Conservation (phyloP, 2,113 vertebrate genomes). For the Tiliqua scincoides region DNA sequence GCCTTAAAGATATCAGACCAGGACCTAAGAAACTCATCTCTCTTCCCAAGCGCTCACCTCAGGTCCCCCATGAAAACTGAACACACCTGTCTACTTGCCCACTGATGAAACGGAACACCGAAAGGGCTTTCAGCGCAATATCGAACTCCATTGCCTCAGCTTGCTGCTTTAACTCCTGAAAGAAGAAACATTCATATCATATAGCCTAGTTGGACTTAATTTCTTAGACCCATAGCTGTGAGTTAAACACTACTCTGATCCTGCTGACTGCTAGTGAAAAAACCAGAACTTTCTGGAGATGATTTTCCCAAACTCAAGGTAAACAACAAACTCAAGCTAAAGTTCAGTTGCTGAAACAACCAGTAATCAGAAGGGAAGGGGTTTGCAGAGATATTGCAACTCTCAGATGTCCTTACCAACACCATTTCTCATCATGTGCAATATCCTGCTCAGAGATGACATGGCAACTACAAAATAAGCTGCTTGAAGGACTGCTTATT, state of each 20-base stretch:
- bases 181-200: neutral
- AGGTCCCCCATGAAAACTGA: slow-evolving; percentile 6
- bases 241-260: neutral
- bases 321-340: neutral
- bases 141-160: slow-evolving; percentile 87
- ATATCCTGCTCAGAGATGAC: too few relatives aligned
- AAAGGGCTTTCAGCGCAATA: slow-evolving; percentile 90
- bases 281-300: slow-evolving; percentile 32
- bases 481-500: neutral
- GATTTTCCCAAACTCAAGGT: neutral
- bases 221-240: neutral
- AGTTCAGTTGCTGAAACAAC: too few relatives aligned
- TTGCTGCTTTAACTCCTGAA: slow-evolving; percentile 87
- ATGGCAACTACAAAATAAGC: neutral
- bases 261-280: slow-evolving; percentile 33
- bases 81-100: slow-evolving; percentile 88
- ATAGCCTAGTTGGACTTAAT: slow-evolving; percentile 27
- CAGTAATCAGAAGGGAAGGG: neutral
- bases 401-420: too few relatives aligned
- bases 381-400: too few relatives aligned
- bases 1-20: too few relatives aligned
- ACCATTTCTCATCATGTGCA: too few relatives aligned
- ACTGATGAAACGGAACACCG: slow-evolving; percentile 91
- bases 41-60: neutral
- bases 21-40: neutral